A percentile compares a stretch with the other conserved stretches of the same genome.
Conservation (phyloP, 2,113 vertebrate species). For the Notothenia coriiceps region DNA sequence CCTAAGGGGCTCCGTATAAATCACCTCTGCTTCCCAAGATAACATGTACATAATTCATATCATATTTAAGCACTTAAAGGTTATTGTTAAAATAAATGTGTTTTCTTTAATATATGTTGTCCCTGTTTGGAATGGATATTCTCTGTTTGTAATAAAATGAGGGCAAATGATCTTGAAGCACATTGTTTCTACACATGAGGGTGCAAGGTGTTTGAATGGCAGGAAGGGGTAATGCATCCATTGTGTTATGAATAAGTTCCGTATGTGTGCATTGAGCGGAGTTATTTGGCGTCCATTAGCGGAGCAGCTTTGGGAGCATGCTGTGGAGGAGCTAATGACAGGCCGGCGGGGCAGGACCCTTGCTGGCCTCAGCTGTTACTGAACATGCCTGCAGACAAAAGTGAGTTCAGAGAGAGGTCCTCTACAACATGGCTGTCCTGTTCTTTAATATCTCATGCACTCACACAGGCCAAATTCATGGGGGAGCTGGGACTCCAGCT, state of each 20-base stretch:
- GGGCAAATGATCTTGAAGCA: slow-evolving; percentile 14
- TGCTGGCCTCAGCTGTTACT: slow-evolving; percentile 56
- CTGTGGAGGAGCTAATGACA: slow-evolving; percentile 68
- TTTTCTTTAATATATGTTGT: slow-evolving; percentile 65
- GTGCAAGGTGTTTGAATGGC: slow-evolving; percentile 7
- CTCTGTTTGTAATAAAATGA: slow-evolving; percentile 75
- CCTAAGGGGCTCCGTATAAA: not conserved
- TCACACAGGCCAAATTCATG: slow-evolving; percentile 26
- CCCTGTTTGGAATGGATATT: slow-evolving; percentile 39
- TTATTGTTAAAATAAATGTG: slow-evolving; percentile 11
- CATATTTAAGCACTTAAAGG: slow-evolving; percentile 42
- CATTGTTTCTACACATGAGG: slow-evolving; percentile 27
- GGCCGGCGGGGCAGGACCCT: slow-evolving; percentile 51
- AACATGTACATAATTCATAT: slow-evolving; percentile 23
- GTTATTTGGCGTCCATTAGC: slow-evolving; percentile 59
- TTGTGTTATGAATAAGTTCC: slow-evolving; percentile 32
- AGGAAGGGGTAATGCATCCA: slow-evolving; percentile 11
- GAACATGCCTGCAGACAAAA: slow-evolving; percentile 62
- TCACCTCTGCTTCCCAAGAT: not conserved
- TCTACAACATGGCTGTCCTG: slow-evolving; percentile 24
- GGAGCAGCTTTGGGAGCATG: slow-evolving; percentile 62
- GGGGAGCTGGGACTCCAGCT: slow-evolving; percentile 17
- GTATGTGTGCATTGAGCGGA: slow-evolving; percentile 29
- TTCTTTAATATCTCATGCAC: slow-evolving; percentile 27
- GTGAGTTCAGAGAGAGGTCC: slow-evolving; percentile 69